Conservation (phyloP, 2,888 invertebrate genomes). For the Agrochola macilenta region DNA sequence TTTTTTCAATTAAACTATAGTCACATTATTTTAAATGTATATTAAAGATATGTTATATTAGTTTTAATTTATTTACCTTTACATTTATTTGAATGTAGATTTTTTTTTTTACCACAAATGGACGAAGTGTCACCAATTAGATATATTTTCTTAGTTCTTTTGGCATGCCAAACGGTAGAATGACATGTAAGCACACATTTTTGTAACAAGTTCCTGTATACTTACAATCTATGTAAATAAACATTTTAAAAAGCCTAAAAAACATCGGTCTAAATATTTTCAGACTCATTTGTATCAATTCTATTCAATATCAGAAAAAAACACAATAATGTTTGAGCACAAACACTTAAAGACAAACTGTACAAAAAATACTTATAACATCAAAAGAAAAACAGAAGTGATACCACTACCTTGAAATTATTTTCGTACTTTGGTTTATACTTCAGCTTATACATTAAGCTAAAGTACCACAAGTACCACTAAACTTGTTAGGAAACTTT, state of each 20-base stretch:
- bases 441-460: slow-evolving; percentile 1
- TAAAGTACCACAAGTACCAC: slow-evolving; percentile 30
- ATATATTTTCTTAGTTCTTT: too few relatives aligned
- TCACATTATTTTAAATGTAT: neutral
- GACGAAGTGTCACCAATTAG: too few relatives aligned
- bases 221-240: too few relatives aligned
- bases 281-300: neutral
- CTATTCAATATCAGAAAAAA: neutral
- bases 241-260: neutral
- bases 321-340: neutral
- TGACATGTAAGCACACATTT: too few relatives aligned
- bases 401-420: neutral
- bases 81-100: too few relatives aligned
- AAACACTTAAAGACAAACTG: slow-evolving; percentile 1
- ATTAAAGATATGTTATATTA: neutral
- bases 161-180: too few relatives aligned
- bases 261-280: neutral
- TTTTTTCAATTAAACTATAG: too few relatives aligned
- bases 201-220: too few relatives aligned
- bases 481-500: slow-evolving; percentile 39
- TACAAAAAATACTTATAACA: neutral
- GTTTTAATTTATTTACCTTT: too few relatives aligned
- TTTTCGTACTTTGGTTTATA: slow-evolving; percentile 11
- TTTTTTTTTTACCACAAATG: too few relatives aligned
- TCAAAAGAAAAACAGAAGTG: slow-evolving; percentile 18